Conservation (phyloP, 1,140 invertebrate genomes). For the Lysiphlebus fabarum region DNA sequence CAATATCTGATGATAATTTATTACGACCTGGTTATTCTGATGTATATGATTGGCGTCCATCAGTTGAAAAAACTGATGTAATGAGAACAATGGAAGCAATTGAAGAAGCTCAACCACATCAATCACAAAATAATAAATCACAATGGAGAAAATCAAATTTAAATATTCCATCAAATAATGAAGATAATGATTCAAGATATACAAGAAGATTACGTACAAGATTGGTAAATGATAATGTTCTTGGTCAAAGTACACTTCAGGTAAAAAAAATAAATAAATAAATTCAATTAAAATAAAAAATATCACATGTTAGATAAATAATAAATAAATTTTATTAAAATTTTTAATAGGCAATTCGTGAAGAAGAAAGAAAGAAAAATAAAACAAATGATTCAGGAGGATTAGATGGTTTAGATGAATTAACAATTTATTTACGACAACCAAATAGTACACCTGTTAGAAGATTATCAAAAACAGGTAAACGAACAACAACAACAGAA, state of each 20-base stretch:
- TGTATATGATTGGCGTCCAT: slow-evolving; percentile 78
- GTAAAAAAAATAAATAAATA: no score
- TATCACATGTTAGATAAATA: slow-evolving; percentile 5
- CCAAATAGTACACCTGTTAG: slow-evolving; percentile 40
- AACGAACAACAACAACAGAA: slow-evolving; percentile 25
- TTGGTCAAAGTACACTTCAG: slow-evolving; percentile 51
- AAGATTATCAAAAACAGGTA: slow-evolving; percentile 38
- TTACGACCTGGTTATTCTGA: slow-evolving; percentile 58
- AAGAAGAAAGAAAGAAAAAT: slow-evolving; percentile 57
- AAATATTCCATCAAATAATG: slow-evolving; percentile 62
- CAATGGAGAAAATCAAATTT: slow-evolving; percentile 72
- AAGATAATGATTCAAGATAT: slow-evolving; percentile 58
- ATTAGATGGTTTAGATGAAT: slow-evolving; percentile 51
- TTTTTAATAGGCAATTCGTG: slow-evolving; percentile 50
- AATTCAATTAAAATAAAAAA: background rate
- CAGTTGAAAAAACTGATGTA: slow-evolving; percentile 77
- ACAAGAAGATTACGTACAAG: slow-evolving; percentile 54
- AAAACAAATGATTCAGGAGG: slow-evolving; percentile 34
- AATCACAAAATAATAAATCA: slow-evolving; percentile 68
- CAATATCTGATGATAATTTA: slow-evolving; percentile 66
- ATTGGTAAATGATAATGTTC: slow-evolving; percentile 49
- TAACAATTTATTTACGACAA: slow-evolving; percentile 65
- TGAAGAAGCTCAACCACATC: slow-evolving; percentile 72
- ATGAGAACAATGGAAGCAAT: slow-evolving; percentile 82
- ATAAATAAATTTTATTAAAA: background rate